Conservation (phyloP, 1,140 invertebrate genomes). For the Drosophila chauvacae region DNA sequence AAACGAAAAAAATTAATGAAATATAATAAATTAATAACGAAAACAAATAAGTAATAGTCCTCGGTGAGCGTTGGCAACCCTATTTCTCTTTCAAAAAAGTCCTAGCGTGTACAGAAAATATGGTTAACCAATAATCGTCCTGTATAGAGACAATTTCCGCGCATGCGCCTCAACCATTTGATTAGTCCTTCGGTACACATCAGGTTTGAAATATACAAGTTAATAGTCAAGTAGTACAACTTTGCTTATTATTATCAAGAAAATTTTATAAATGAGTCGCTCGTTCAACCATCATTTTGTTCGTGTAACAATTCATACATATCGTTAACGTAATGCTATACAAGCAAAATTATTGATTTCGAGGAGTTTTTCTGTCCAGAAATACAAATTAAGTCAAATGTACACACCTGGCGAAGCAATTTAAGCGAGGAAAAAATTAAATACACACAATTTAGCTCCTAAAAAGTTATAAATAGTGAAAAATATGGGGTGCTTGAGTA, state of each 20-base stretch:
- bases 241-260: conserved; percentile 55
- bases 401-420: conserved; percentile 49
- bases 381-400: conserved; percentile 59
- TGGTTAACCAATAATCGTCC: conserved; percentile 76
- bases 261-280: conserved; percentile 47
- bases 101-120: conserved; percentile 76
- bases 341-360: conserved; percentile 65
- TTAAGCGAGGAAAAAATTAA: conserved; percentile 60
- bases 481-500: conserved; percentile 95
- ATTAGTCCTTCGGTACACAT: conserved; percentile 72
- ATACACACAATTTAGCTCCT: conserved; percentile 50
- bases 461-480: conserved; percentile 69
- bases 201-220: conserved; percentile 71
- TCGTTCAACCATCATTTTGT: conserved; percentile 48
- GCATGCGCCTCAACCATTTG: conserved; percentile 67
- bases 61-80: conserved; percentile 59
- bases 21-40: conserved; percentile 4
- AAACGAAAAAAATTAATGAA: conserved; percentile 3
- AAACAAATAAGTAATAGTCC: conserved; percentile 18
- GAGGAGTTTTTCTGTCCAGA: conserved; percentile 45
- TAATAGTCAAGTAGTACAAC: conserved; percentile 68
- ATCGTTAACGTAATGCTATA: conserved; percentile 74
- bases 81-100: conserved; percentile 53
- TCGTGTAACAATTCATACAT: conserved; percentile 66
- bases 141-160: conserved; percentile 80